Evolutionary conservation across 2,113 vertebrate species (phyloP), one percentile per base, ranked within the genome.

Genomic region (Climacteris rufus): DNA sequence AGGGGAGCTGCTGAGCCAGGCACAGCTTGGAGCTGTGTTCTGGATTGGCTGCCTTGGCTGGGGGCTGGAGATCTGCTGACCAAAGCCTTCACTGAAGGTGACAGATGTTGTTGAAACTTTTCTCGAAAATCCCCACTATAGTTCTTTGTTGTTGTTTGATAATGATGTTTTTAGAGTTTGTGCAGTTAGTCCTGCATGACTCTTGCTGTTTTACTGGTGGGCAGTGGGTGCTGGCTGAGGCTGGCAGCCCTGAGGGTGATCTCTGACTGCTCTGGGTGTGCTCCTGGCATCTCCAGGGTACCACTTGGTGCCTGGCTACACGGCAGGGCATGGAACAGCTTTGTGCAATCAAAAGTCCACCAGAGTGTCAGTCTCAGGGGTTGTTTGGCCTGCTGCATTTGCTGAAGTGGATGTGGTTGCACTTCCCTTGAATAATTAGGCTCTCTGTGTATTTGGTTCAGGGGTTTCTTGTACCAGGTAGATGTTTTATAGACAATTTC

Each of bases 11-110:
- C 59, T 0, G 2, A 30, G 39, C 49, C 54, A 31, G 71, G 45
- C 2, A 1, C 22, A 2, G 16, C 3, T 5, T 18, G 59, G 68
- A 47, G 6, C 40, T 0, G 0, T 2, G 13, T 35, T 7, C 52
- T 40, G 56, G 37, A 22, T 35, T 18, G 33, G 45, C 68, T 69
- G 24, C 5, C 5, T 24, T 3, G 3, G 12, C 22, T 50, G 20
- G 23, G 30, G 35, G 27, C 66, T 68, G 54, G 37, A 56, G 54
- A 23, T 52, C 13, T 53, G 49, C 19, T 40, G 21, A 28, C 7
- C 50, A 37, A 23, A 72, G 19, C 44, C 17, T 54, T 56, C 22
- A 8, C 30, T 52, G 49, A 30, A 45, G 31, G 18, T 28, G 57
- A 12, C 75, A 13, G n/a, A 8, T 33, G 14, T 20, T 90, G 33